phyloP scores from a whole-genome alignment of 2,797 vertebrate genomes.

The Morus bassanus region DNA sequence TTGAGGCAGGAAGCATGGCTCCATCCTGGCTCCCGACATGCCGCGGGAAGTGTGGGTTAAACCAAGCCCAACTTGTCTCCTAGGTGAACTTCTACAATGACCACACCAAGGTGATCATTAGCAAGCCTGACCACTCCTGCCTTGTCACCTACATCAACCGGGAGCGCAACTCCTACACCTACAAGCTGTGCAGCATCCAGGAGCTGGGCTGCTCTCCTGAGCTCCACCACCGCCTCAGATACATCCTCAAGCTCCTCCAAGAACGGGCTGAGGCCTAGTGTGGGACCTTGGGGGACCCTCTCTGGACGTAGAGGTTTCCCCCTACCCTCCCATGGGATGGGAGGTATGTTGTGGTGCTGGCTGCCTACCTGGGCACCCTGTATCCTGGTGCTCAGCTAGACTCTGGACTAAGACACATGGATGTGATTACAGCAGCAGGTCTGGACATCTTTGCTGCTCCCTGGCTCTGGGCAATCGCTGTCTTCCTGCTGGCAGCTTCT shows the following conservation, averaged over 20 bases:
- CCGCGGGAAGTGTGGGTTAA: background rate
- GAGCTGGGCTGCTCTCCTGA: slow-evolving; percentile 91
- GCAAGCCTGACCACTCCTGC: slow-evolving; percentile 86
- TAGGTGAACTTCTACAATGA: slow-evolving; percentile 98
- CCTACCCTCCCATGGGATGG: slow-evolving; percentile 6
- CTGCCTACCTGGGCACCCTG: background rate
- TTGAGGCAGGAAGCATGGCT: slow-evolving; percentile 9
- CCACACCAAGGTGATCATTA: slow-evolving; percentile 96
- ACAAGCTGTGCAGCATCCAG: slow-evolving; percentile 85
- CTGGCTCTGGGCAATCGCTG: background rate
- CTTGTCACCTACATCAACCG: slow-evolving; percentile 94
- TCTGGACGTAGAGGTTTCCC: background rate
- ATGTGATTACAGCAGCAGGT: slow-evolving; percentile 1
- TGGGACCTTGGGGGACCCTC: background rate
- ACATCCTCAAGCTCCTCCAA: slow-evolving; percentile 89
- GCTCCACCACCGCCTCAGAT: slow-evolving; percentile 86
- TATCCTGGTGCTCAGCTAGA: slow-evolving; percentile 15
- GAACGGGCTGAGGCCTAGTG: slow-evolving; percentile 82
- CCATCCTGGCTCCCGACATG: background rate
- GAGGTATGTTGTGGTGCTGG: slow-evolving; percentile 49
- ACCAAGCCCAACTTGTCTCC: background rate
- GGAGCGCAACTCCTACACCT: slow-evolving; percentile 90
- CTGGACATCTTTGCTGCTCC: background rate
- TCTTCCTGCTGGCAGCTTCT: background rate
- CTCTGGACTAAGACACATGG: slow-evolving; percentile 18